Conservation (phyloP, 2,113 vertebrate genomes). For the Daphoenositta chrysoptera region DNA sequence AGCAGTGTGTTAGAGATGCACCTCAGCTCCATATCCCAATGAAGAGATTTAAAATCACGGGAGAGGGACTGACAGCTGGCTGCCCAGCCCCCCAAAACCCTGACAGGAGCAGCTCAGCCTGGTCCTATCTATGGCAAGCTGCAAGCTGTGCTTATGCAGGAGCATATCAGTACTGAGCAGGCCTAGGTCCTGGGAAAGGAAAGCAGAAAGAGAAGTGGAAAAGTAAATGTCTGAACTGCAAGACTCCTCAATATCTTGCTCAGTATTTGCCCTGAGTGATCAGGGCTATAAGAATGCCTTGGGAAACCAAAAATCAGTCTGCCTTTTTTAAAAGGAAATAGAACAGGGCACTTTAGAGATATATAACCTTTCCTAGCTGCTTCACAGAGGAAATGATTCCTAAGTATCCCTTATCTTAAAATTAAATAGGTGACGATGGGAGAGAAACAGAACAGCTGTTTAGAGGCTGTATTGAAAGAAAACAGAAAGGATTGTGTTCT, state of each 20-base stretch:
- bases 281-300: neutral
- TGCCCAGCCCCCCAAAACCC: neutral
- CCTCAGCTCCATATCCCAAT: neutral
- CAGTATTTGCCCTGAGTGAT: neutral
- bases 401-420: constrained; percentile 48
- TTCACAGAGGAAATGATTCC: constrained; percentile 43
- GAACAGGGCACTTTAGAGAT: neutral
- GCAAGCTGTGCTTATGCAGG: neutral
- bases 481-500: neutral
- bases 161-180: neutral
- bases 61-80: neutral
- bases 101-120: neutral
- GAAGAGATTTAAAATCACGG: neutral
- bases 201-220: neutral
- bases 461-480: constrained; percentile 31
- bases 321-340: neutral
- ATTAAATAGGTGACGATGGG: constrained; percentile 58
- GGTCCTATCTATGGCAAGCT: neutral
- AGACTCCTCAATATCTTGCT: neutral
- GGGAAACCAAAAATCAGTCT: neutral
- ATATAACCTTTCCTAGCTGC: constrained; percentile 23
- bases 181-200: neutral
- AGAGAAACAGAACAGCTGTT: constrained; percentile 57
- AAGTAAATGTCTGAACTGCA: neutral
- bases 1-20: neutral